Evolutionary conservation across 2,797 vertebrate genomes (phyloP).

Genomic region (Nasua narica): DNA sequence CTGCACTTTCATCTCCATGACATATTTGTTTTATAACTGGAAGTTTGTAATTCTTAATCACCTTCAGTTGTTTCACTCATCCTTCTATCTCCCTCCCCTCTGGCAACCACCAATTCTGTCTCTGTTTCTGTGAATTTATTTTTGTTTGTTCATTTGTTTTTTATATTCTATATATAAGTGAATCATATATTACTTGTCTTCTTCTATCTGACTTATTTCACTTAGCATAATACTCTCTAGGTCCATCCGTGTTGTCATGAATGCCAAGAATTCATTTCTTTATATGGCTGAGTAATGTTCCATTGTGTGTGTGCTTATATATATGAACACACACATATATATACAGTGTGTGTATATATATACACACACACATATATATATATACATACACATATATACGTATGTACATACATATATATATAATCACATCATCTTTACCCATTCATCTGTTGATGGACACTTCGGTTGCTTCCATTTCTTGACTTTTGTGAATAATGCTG

Average conservation of each 20-base stretch:
- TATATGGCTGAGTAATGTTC: background rate
- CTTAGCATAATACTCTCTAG: background rate
- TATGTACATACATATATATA: background rate
- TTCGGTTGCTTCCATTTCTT: background rate
- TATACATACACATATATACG: too few relatives aligned
- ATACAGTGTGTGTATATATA: too few relatives aligned
- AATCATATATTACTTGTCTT: background rate
- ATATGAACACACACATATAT: background rate
- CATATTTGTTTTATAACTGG: background rate
- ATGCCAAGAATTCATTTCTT: background rate
- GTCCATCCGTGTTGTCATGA: background rate
- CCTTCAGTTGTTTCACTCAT: background rate
- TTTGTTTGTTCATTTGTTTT: background rate
- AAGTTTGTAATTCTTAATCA: background rate
- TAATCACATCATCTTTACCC: background rate
- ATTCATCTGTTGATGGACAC: background rate
- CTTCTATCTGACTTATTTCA: background rate
- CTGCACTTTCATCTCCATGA: background rate
- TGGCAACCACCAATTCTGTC: background rate
- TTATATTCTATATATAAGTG: background rate
- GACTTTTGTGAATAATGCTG: background rate
- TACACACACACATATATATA: background rate
- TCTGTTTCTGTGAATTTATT: background rate
- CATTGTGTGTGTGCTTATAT: background rate
- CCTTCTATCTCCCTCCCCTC: background rate